Evolutionary conservation across 2,113 vertebrate species (phyloP).

Genomic region (Alligator mississippiensis): DNA sequence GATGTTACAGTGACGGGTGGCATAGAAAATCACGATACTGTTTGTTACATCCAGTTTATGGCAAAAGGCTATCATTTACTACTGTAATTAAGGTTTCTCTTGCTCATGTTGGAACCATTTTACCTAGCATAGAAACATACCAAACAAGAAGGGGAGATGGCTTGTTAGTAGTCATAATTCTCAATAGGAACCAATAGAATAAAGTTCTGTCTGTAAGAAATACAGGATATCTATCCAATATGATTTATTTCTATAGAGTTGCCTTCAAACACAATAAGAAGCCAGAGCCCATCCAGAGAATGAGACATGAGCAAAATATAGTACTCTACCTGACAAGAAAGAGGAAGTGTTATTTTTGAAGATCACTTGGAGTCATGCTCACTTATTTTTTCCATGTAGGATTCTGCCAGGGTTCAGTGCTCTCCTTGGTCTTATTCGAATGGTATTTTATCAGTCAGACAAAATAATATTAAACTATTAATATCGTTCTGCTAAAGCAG

Average conservation of each 20-base stretch:
- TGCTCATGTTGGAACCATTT: not conserved
- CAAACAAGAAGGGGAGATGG: not conserved
- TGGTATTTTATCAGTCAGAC: slow-evolving; percentile 76
- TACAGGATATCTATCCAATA: not conserved
- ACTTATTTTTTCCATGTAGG: slow-evolving; percentile 19
- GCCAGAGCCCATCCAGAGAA: not conserved
- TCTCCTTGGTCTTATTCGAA: slow-evolving; percentile 78
- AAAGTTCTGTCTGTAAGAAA: slow-evolving; percentile 3
- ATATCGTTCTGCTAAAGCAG: slow-evolving; percentile 78
- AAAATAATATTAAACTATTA: slow-evolving; percentile 80
- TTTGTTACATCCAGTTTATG: not conserved
- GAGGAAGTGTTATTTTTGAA: slow-evolving; percentile 51
- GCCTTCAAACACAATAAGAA: not conserved
- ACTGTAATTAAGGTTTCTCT: not conserved
- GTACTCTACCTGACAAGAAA: not conserved
- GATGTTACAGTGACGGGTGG: not conserved
- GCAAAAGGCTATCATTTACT: not conserved
- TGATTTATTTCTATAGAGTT: slow-evolving; percentile 12
- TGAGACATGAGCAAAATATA: slow-evolving; percentile 13
- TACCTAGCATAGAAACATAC: not conserved
- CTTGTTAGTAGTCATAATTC: not conserved
- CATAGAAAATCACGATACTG: not conserved
- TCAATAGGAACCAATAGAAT: not conserved
- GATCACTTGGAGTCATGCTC: slow-evolving; percentile 29
- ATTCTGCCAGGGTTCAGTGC: slow-evolving; percentile 60